phyloP scores from a whole-genome alignment of 2,113 vertebrate species.

The Lynx canadensis region DNA sequence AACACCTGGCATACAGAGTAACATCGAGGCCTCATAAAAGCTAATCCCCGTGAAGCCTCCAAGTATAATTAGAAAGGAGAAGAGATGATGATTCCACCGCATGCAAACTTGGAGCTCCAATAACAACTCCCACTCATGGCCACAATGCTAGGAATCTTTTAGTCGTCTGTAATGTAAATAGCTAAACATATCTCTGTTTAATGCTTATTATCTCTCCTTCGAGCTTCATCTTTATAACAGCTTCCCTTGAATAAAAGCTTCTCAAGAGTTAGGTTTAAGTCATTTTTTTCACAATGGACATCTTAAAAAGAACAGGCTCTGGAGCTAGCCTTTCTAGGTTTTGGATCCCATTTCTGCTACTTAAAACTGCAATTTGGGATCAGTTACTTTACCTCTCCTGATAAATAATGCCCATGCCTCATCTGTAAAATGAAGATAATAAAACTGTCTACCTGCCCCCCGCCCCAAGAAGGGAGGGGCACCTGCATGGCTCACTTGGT shows the following conservation, averaged over 20 bases:
- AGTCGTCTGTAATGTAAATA: not conserved
- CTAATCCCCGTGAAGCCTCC: constrained; percentile 9
- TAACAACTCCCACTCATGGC: constrained; percentile 36
- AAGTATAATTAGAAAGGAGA: constrained; percentile 62
- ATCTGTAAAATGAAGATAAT: not conserved
- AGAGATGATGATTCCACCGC: constrained; percentile 41
- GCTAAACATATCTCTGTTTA: constrained; percentile 18
- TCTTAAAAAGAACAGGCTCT: constrained; percentile 22
- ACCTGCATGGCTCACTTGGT: no score
- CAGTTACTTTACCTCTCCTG: not conserved
- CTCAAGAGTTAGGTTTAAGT: not conserved
- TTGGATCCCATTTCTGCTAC: not conserved
- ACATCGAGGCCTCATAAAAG: constrained; percentile 8
- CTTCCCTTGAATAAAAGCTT: not conserved
- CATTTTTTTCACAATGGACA: not conserved
- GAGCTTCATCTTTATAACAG: not conserved
- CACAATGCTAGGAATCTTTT: constrained; percentile 37
- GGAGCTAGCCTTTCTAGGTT: not conserved
- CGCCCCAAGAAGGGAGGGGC: no score
- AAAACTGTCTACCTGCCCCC: not conserved
- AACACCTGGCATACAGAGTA: constrained; percentile 26
- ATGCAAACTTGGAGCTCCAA: constrained; percentile 47
- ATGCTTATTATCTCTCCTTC: not conserved
- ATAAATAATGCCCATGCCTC: not conserved
- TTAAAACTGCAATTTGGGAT: not conserved